Evolutionary conservation across 2,888 invertebrate species (phyloP), one percentile per base, ranked within the genome.

Genomic region (Ormia ochracea): DNA sequence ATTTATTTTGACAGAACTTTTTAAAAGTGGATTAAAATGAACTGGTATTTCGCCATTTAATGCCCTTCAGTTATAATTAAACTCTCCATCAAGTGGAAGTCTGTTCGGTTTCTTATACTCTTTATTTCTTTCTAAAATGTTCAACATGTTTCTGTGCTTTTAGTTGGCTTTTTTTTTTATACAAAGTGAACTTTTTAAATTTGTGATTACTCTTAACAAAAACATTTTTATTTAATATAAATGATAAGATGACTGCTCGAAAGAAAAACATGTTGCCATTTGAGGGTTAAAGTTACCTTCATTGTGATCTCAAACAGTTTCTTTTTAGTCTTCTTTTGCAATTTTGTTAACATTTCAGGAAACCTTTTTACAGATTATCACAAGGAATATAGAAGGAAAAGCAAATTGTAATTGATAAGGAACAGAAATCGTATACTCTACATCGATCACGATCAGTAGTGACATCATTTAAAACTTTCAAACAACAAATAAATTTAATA

Each of bases 371-470:
- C 38, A 58, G 58, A 48, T 48, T 59, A 38, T 9, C 23, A 36
- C 19, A n/a, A n/a, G n/a, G n/a, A 68, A 56, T 6, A 66, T 43
- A 23, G n/a, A 48, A 63, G 36, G 4, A 23, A 41, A 26, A 59
- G 41, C 58, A 59, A 59, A 41, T 26, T 41, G 17, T 14, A 17
- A 41, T 38, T 38, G 23, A 26, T 23, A 26, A 23, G 1, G 10
- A 26, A 23, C 5, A 59, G 7, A 21, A 14, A 59, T 6, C 23
- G n/a, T 12, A 12, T 17, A 12, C 58, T 26, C 58, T 59, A 52
- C 31, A 52, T 6, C n/a, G 4, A 26, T n/a, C 7, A 48, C n/a
- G 5, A n/a, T 48, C 10, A 41, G 5, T n/a, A n/a, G n/a, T n/a
- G n/a, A n/a, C n/a, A n/a, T n/a, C n/a, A n/a, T n/a, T n/a, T n/a